Evolutionary conservation across 2,113 vertebrate genomes (phyloP).

Genomic region (Shinisaurus crocodilurus): DNA sequence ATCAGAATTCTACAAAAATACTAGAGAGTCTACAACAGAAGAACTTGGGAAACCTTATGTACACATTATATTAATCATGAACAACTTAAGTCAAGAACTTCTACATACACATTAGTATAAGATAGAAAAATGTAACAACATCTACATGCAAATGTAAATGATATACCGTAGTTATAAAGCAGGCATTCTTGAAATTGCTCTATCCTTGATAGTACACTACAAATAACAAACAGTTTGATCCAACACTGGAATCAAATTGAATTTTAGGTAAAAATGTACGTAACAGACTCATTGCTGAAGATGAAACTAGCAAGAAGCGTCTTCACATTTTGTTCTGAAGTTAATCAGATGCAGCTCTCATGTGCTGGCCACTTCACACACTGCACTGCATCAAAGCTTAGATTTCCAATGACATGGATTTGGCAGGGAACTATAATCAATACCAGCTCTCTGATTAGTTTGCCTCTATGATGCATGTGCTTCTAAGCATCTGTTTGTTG

Average conservation of each 20-base stretch:
- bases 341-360: not conserved
- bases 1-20: not conserved
- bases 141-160: not conserved
- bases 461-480: not conserved
- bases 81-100: not conserved
- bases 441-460: not conserved
- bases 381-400: not conserved
- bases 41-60: not conserved
- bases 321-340: not conserved
- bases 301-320: not conserved
- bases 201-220: not conserved
- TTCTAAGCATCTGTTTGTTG: not conserved
- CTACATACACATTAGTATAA: not conserved
- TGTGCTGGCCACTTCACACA: not conserved
- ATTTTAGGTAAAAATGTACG: not conserved
- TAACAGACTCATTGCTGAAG: not conserved
- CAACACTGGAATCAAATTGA: not conserved
- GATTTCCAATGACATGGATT: not conserved
- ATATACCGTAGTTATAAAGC: not conserved
- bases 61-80: not conserved
- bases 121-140: not conserved
- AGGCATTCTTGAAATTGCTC: not conserved
- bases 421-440: not conserved
- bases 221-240: not conserved
- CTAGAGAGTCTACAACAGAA: not conserved